Conservation (phyloP, 2,888 invertebrate genomes). For the Noctua fimbriata region DNA sequence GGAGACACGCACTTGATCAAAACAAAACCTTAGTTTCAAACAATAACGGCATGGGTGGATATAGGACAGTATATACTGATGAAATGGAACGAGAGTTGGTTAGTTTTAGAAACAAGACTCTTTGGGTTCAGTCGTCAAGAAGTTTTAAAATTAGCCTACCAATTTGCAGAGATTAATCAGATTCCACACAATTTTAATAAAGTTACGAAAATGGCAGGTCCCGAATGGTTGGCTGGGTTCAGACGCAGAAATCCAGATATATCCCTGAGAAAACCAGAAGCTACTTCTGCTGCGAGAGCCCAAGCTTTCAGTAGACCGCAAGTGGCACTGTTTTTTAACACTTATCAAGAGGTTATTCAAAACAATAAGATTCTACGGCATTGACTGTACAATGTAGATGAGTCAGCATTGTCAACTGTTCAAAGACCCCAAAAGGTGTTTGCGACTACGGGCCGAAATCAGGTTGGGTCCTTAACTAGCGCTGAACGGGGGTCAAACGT, state of each 20-base stretch:
- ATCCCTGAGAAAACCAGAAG: constrained; percentile 10
- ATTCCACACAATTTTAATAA: constrained; percentile 4
- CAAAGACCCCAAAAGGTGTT: constrained; percentile 5
- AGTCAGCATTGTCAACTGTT: constrained; percentile 1
- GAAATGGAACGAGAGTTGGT: neutral
- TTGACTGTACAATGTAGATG: constrained; percentile 1
- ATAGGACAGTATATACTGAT: neutral
- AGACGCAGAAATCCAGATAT: constrained; percentile 9
- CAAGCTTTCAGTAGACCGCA: constrained; percentile 1
- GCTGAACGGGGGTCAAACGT: neutral
- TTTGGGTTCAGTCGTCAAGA: neutral
- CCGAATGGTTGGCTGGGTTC: constrained; percentile 2
- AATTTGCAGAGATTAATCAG: neutral
- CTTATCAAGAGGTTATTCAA: neutral
- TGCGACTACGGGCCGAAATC: neutral
- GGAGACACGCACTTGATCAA: too few relatives aligned
- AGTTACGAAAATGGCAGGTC: constrained; percentile 1
- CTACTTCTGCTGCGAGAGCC: neutral
- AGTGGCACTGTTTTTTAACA: constrained; percentile 1
- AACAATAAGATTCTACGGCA: neutral
- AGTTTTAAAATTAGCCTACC: constrained; percentile 4
- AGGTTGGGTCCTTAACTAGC: neutral
- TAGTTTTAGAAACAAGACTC: neutral
- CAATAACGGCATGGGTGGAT: neutral
- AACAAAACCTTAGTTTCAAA: too few relatives aligned